Evolutionary conservation across 2,797 vertebrate genomes (phyloP).

Genomic region (Fistularia tabacaria): DNA sequence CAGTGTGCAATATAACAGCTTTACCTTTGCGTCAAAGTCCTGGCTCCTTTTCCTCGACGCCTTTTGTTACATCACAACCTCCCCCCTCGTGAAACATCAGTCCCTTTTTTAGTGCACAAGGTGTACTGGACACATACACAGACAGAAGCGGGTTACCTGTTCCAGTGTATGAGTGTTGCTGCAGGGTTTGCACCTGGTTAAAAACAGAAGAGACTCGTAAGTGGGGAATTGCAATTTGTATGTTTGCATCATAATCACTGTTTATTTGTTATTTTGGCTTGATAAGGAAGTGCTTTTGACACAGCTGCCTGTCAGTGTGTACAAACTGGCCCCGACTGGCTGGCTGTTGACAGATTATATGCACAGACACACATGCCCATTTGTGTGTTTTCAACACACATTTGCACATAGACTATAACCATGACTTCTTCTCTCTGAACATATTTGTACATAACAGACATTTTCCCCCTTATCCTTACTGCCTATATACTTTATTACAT

Average conservation of each 20-base stretch:
- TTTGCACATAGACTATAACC: slow-evolving; percentile 39
- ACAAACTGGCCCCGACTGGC: slow-evolving; percentile 30
- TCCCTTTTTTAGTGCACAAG: too few relatives aligned
- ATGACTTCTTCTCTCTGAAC: slow-evolving; percentile 13
- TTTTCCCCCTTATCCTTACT: slow-evolving; percentile 10
- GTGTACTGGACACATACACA: too few relatives aligned
- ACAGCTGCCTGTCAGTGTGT: slow-evolving; percentile 38
- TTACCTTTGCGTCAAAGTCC: too few relatives aligned
- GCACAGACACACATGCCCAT: slow-evolving; percentile 24
- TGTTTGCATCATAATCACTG: slow-evolving; percentile 40
- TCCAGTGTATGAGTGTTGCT: slow-evolving; percentile 5
- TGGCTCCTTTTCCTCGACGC: too few relatives aligned
- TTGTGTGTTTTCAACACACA: slow-evolving; percentile 28
- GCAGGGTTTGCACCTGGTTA: slow-evolving; percentile 31
- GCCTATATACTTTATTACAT: slow-evolving; percentile 18
- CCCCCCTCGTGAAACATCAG: too few relatives aligned
- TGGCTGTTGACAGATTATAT: slow-evolving; percentile 45
- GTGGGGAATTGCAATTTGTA: slow-evolving; percentile 51
- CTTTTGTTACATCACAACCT: too few relatives aligned
- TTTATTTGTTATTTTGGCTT: slow-evolving; percentile 28
- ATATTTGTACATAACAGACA: slow-evolving; percentile 37
- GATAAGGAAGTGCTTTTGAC: slow-evolving; percentile 60
- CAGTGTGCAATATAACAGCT: too few relatives aligned
- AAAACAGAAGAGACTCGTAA: slow-evolving; percentile 21
- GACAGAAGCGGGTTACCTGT: not conserved